Evolutionary conservation across 2,113 vertebrate genomes (phyloP).

Genomic region (Gasterosteus nipponicus): DNA sequence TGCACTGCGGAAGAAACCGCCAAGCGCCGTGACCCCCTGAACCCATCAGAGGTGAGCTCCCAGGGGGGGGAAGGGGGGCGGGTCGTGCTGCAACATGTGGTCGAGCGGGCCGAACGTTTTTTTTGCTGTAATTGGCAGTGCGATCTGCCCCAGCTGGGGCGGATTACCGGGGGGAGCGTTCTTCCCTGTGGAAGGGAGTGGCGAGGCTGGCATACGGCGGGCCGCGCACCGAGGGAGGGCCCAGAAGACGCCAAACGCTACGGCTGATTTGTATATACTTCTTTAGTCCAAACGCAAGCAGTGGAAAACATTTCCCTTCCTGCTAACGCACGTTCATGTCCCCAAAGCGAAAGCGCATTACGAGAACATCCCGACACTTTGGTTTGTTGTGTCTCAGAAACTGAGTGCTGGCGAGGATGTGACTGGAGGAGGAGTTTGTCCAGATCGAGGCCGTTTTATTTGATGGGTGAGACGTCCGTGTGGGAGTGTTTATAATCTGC

Average conservation of each 20-base stretch:
- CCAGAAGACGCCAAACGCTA: constrained; percentile 21
- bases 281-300: constrained; percentile 10
- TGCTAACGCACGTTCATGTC: background rate
- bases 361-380: constrained; percentile 27
- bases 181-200: constrained; percentile 78
- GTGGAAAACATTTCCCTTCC: constrained; percentile 2
- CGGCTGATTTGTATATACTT: constrained; percentile 9
- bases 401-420: background rate
- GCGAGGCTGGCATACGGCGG: constrained; percentile 50
- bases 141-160: constrained; percentile 87
- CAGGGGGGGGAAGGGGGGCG: background rate
- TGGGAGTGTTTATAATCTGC: constrained; percentile 29
- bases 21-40: constrained; percentile 84
- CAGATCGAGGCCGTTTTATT: constrained; percentile 43
- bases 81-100: constrained; percentile 86
- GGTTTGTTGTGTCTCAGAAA: constrained; percentile 24
- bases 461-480: constrained; percentile 20
- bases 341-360: constrained; percentile 4
- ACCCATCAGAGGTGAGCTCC: constrained; percentile 60
- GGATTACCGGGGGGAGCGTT: constrained; percentile 85
- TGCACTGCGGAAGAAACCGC: constrained; percentile 84
- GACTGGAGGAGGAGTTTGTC: constrained; percentile 19
- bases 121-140: constrained; percentile 86
- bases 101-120: constrained; percentile 82
- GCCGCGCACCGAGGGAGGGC: background rate